phyloP scores from a whole-genome alignment of 2,113 vertebrate species.

The Rhizomys pruinosus region DNA sequence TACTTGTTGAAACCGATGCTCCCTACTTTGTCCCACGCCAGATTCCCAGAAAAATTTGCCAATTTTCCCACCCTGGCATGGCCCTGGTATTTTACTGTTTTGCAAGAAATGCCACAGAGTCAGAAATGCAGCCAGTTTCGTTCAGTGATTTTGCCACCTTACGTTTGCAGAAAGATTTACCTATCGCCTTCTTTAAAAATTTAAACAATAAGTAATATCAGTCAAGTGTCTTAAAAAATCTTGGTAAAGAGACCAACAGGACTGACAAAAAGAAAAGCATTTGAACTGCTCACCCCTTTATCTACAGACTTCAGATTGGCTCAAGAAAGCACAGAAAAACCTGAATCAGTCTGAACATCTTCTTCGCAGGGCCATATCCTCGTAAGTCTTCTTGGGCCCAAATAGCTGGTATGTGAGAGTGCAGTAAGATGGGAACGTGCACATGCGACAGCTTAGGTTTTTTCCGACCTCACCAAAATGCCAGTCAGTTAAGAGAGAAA shows the following conservation, averaged over 20 bases:
- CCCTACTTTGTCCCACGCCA: slow-evolving; percentile 91
- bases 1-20: slow-evolving; percentile 90
- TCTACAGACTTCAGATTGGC: background rate
- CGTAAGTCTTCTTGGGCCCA: slow-evolving; percentile 2
- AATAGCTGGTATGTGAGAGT: background rate
- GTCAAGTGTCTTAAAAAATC: slow-evolving; percentile 21
- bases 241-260: background rate
- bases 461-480: no score
- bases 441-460: background rate
- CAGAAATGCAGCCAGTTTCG: slow-evolving; percentile 84
- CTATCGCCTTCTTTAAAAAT: slow-evolving; percentile 86
- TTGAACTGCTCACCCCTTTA: slow-evolving; percentile 40
- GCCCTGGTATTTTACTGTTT: slow-evolving; percentile 89
- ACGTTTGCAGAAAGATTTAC: slow-evolving; percentile 89
- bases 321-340: background rate
- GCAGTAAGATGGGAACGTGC: background rate
- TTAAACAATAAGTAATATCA: slow-evolving; percentile 50
- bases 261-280: slow-evolving; percentile 22
- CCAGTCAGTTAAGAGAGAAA: no score
- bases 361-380: slow-evolving; percentile 28
- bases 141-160: slow-evolving; percentile 83
- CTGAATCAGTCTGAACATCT: background rate
- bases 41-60: slow-evolving; percentile 83
- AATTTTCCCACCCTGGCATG: slow-evolving; percentile 89
- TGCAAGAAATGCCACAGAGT: slow-evolving; percentile 88